Evolutionary conservation across 2,888 invertebrate species (phyloP).

Genomic region (Argyresthia goedartella): DNA sequence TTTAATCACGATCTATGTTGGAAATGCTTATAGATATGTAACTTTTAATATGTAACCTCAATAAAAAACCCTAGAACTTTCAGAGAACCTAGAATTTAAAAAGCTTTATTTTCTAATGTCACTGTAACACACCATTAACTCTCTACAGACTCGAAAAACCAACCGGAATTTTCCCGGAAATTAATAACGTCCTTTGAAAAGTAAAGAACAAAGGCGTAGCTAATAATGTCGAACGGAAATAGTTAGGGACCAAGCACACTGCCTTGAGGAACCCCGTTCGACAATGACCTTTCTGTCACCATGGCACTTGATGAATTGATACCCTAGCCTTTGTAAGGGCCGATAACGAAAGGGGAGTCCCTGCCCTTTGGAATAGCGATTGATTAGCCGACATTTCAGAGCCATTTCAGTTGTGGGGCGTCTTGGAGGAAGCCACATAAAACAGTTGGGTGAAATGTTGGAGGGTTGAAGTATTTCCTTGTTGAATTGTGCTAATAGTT

Average conservation of each 20-base stretch:
- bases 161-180: not conserved
- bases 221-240: slow-evolving; percentile 4
- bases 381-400: slow-evolving; percentile 63
- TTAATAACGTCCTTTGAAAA: slow-evolving; percentile 1
- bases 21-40: too few relatives aligned
- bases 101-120: too few relatives aligned
- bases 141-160: too few relatives aligned
- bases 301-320: slow-evolving; percentile 49
- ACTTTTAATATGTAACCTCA: too few relatives aligned
- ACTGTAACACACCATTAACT: too few relatives aligned
- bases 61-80: too few relatives aligned
- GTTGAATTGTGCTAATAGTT: not conserved
- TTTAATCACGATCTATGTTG: too few relatives aligned
- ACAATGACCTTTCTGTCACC: slow-evolving; percentile 24
- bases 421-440: slow-evolving; percentile 25
- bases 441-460: slow-evolving; percentile 1
- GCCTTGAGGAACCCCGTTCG: slow-evolving; percentile 2
- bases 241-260: not conserved
- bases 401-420: slow-evolving; percentile 50
- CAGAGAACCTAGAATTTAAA: too few relatives aligned
- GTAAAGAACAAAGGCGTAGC: slow-evolving; percentile 1
- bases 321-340: slow-evolving; percentile 18
- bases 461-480: slow-evolving; percentile 3
- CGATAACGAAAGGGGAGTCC: slow-evolving; percentile 17
- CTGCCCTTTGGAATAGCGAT: slow-evolving; percentile 48